Conservation (phyloP, 2,113 vertebrate species). For the Mormyrus lacerda region DNA sequence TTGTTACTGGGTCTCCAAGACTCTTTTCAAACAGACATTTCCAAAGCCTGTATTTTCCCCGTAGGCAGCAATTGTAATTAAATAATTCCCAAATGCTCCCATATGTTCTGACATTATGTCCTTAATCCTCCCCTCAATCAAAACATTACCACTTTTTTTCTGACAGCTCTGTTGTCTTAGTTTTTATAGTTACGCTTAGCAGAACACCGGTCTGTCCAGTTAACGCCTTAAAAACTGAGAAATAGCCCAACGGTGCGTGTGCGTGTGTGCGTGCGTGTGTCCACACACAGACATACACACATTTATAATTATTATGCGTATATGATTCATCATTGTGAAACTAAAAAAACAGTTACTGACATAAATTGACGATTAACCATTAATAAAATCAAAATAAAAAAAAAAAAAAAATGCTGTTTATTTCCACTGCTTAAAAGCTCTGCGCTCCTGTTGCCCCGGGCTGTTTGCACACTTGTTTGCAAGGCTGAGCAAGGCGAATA, state of each 20-base stretch:
- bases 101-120: neutral
- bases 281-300: neutral
- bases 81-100: slow-evolving; percentile 6
- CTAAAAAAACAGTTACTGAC: neutral
- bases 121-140: neutral
- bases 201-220: neutral
- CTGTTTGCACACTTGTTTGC: slow-evolving; percentile 8
- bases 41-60: neutral
- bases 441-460: neutral
- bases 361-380: neutral
- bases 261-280: neutral
- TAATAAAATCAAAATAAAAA: neutral
- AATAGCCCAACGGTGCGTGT: neutral
- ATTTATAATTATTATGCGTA: neutral
- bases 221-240: neutral
- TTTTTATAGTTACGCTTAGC: neutral
- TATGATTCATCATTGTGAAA: neutral
- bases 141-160: neutral
- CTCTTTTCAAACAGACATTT: neutral
- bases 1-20: slow-evolving; percentile 1
- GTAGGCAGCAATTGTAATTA: neutral
- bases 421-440: neutral
- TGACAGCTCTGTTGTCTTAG: neutral
- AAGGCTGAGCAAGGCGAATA: neutral
- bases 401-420: neutral